Conservation (phyloP, 2,888 invertebrate genomes). For the Sarcophaga variegata region DNA sequence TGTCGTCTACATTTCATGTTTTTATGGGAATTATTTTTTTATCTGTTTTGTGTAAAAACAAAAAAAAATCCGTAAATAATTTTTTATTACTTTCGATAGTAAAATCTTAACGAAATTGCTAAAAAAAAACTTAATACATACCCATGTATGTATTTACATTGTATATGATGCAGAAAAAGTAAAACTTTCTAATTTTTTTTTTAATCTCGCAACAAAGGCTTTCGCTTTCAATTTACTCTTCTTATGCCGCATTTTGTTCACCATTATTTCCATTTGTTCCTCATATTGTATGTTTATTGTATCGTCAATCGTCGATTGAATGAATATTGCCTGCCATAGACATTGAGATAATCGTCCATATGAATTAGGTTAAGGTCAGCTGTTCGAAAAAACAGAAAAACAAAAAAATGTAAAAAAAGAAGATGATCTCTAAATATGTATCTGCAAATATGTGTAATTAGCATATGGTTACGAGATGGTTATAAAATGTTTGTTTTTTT, state of each 20-base stretch:
- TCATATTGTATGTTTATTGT: not conserved
- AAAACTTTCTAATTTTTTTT: constrained; percentile 27
- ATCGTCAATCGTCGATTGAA: constrained; percentile 7
- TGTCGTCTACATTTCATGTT: too few species aligned
- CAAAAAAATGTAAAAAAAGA: not conserved
- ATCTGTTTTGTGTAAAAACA: too few species aligned
- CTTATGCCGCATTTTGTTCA: not conserved
- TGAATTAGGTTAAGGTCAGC: constrained; percentile 64
- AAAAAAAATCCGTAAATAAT: too few species aligned
- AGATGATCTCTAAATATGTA: constrained; percentile 23
- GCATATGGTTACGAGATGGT: constrained; percentile 59
- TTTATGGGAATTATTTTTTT: too few species aligned
- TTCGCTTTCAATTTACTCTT: constrained; percentile 1
- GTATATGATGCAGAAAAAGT: not conserved
- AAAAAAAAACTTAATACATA: not conserved
- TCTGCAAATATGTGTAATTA: constrained; percentile 52
- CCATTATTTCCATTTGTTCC: not conserved
- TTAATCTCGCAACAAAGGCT: constrained; percentile 5
- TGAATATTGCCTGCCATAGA: constrained; percentile 20
- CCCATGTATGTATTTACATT: too few species aligned
- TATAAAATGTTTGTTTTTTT: constrained; percentile 48
- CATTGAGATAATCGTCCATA: constrained; percentile 24
- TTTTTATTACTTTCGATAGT: not conserved
- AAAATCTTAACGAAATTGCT: constrained; percentile 13
- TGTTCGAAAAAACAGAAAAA: constrained; percentile 9